Base-by-base conservation (phyloP, 2,888 invertebrate genomes). In the Ypsolopha scabrella region DNA sequence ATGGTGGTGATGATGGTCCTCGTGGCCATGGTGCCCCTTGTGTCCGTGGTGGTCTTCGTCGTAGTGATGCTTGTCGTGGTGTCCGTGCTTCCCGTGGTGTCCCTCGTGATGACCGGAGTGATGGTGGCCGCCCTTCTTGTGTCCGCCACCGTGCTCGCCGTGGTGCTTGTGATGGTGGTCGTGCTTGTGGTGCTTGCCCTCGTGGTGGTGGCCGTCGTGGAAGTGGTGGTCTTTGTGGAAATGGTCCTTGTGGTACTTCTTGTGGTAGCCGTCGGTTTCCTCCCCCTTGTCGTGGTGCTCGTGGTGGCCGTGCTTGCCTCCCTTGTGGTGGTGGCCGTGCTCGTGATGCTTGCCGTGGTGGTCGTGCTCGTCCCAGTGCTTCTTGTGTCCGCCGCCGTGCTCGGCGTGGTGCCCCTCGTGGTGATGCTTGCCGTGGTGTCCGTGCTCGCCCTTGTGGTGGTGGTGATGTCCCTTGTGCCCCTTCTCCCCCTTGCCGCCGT, bases 201-300 rank as follows among this genome's bases (percentile, higher is more conserved):
- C 93, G 67, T 94, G 90, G 74, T 95, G 93, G 69, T 91, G 91
- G 64, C 94, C 94, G 67, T 95, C 94, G 71, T 95, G 95, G 88
- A 94, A 95, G 86, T 94, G 93, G 70, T 94, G 94, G 66, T 94
- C 92, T 82, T 95, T 94, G 72, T 93, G 91, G 80, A 92, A 94
- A 75, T 95, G 95, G 63, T 95, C 94, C 75, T 95, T 95, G 80
- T 94, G 93, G 64, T 93, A 89, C 64, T 94, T 94, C 80, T 94
- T 93, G 74, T 95, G 94, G 77, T 91, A 94, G 7, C 94, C 94
- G 60, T 93, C 90, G 52, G 90, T 90, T 63, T 94, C 93, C 63
- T 93, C 92, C 0, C 94, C 94, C 69, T 94, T 94, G 67, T 94
- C 94, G 75, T 94, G 94, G 41, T 93, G 93, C 60, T 93, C 93